Base-by-base conservation (phyloP, 2,888 invertebrate genomes). In the Argynnis bischoffii region DNA sequence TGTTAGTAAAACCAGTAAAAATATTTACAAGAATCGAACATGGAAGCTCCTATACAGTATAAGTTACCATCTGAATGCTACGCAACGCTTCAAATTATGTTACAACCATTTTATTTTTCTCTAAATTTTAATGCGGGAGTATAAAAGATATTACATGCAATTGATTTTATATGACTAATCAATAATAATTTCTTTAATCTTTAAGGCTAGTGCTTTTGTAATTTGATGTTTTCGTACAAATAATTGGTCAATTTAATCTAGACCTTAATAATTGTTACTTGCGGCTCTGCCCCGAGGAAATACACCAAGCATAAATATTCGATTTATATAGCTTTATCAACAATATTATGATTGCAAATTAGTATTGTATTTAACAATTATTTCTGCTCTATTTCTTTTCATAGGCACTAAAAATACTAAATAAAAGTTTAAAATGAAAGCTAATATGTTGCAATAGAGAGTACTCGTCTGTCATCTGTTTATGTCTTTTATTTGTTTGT, bases 101-200 rank as follows among this genome's bases (percentile, higher is more conserved):
- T 6, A 35, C 8, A 35, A 35, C 5, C 8, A 35, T 35, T 35
- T 35, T 35, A 35, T 35, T 41, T 41, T 41, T 41, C 35, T 8
- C 35, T 11, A 11, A 41, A 41, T 41, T 41, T 41, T 11, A 41
- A 41, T 41, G 35, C 35, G 11, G 1, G 11, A 41, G 2, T 41
- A 8, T 41, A 41, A 41, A 41, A 41, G 11, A 41, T 41, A 41
- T 41, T 41, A 41, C 35, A 41, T 5, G 3, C 5, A n/a, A 59
- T 59, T 48, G 48, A 59, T 59, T 59, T 59, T 59, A 13, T 48
- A 59, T 59, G 21, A 48, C 47, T 51, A 61, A 41, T 41, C 41
- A 16, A n/a, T 13, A 15, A 26, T 61, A 2, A 26, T 61, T 61
- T 61, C 31, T n/a, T 8, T 51, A 51, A 16, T 53, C 41, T 15